Evolutionary conservation across 2,113 vertebrate species (phyloP).

Genomic region (Athene cunicularia): DNA sequence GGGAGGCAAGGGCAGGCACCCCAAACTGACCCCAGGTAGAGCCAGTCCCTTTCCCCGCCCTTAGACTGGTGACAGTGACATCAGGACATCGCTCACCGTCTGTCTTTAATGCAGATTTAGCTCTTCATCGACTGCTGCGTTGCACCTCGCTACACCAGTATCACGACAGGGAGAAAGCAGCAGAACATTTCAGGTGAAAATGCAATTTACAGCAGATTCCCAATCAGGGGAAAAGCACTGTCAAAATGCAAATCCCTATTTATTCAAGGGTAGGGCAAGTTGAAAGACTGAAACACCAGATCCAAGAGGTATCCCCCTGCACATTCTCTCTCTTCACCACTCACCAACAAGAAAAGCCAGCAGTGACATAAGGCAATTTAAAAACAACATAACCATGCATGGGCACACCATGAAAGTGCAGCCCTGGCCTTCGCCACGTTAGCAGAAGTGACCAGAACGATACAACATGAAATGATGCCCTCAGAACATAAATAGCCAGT

Average conservation of each 20-base stretch:
- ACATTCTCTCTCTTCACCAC: not conserved
- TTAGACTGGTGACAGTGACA: not conserved
- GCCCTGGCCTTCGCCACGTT: not conserved
- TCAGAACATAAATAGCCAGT: not conserved
- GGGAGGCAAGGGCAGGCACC: rapidly evolving
- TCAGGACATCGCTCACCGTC: rapidly evolving
- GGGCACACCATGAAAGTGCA: not conserved
- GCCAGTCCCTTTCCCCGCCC: rapidly evolving
- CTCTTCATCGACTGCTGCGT: not conserved
- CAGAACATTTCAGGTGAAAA: not conserved
- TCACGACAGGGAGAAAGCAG: not conserved
- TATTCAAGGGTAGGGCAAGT: not conserved
- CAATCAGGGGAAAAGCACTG: not conserved
- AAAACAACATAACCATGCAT: rapidly evolving
- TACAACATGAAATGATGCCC: not conserved
- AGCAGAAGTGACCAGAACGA: not conserved
- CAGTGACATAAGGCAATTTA: not conserved
- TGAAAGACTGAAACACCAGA: not conserved
- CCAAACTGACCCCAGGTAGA: not conserved
- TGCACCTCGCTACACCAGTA: not conserved
- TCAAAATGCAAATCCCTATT: not conserved
- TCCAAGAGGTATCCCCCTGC: not conserved
- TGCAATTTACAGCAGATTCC: not conserved
- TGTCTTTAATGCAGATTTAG: not conserved
- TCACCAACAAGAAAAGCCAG: not conserved